Percentiles rank a stretch among this genome's conserved stretches.
These are phyloP conservation scores for Mastacembelus armatus DNA, from an alignment of 2,797 vertebrate genomes.

Conservation along the genomic window DNA sequence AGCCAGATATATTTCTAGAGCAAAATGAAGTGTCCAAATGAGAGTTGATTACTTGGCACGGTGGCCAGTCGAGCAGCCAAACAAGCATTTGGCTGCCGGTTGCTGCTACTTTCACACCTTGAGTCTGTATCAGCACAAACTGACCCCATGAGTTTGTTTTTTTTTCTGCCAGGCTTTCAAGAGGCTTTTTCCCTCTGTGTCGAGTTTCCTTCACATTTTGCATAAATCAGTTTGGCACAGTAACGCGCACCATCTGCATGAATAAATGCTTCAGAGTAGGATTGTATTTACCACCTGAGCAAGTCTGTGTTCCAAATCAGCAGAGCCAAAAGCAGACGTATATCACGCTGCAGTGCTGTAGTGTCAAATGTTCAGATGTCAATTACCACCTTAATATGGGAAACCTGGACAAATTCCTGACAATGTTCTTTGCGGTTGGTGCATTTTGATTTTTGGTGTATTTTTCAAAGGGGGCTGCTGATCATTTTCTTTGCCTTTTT, in stretches of 20 bases:
- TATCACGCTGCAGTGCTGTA: not conserved
- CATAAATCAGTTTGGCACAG: slow-evolving; percentile 14
- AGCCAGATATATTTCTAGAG: not conserved
- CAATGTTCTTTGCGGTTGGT: not conserved
- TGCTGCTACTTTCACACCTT: slow-evolving; percentile 24
- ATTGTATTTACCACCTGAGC: not conserved
- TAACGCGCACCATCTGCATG: slow-evolving; percentile 10
- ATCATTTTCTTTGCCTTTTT: not conserved
- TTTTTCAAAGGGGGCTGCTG: not conserved
- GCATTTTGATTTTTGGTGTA: not conserved
- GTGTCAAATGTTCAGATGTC: not conserved
- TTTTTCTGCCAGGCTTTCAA: slow-evolving; percentile 2
- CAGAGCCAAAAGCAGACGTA: not conserved
- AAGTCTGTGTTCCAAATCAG: not conserved
- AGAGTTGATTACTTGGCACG: not conserved
- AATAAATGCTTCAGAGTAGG: not conserved
- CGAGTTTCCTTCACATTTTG: slow-evolving; percentile 1
- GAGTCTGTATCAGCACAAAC: not conserved
- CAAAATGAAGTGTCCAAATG: slow-evolving; percentile 2
- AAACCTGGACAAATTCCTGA: not conserved
- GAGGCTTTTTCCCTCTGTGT: not conserved
- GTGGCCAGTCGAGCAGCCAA: not conserved
- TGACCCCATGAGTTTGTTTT: not conserved
- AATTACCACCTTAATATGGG: not conserved
- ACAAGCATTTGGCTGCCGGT: slow-evolving; percentile 24